Percentiles rank a stretch among this genome's conserved stretches.
Conservation (phyloP, 2,888 invertebrate species). For the Ennomos quercinarius region DNA sequence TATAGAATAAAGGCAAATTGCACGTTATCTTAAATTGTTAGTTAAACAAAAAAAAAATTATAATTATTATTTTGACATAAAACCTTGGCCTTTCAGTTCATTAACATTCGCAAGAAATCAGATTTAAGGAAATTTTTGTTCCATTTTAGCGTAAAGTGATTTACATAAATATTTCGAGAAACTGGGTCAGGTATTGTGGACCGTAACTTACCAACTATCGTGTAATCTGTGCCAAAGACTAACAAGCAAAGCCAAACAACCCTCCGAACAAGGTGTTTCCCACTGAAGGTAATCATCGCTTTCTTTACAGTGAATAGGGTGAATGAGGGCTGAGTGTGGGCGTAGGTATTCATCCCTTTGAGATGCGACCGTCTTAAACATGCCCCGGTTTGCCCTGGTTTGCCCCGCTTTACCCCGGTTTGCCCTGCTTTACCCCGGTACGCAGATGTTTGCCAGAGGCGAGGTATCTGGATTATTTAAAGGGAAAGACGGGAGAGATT, state of each 20-base stretch:
- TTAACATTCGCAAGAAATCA: too few relatives aligned
- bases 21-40: too few relatives aligned
- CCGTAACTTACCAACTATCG: too few relatives aligned
- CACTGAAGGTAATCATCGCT: constrained; percentile 38
- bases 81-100: too few relatives aligned
- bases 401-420: constrained; percentile 15
- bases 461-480: constrained; percentile 9
- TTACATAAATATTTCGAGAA: constrained; percentile 16
- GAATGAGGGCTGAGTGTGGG: constrained; percentile 33
- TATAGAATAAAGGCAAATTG: too few relatives aligned
- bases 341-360: constrained; percentile 42
- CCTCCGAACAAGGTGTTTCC: constrained; percentile 29
- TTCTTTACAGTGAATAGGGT: constrained; percentile 34
- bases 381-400: constrained; percentile 24
- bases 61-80: too few relatives aligned
- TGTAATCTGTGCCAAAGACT: constrained; percentile 1
- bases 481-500: too few relatives aligned
- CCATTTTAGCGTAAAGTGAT: constrained; percentile 1
- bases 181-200: constrained; percentile 19
- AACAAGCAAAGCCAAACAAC: constrained; percentile 16
- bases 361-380: constrained; percentile 25
- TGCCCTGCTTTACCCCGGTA: constrained; percentile 15
- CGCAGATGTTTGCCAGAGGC: constrained; percentile 22
- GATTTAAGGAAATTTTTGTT: too few relatives aligned
- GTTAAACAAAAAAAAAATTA: too few relatives aligned